Conservation (phyloP, 2,797 vertebrate species). For the Ambastaia sidthimunki region DNA sequence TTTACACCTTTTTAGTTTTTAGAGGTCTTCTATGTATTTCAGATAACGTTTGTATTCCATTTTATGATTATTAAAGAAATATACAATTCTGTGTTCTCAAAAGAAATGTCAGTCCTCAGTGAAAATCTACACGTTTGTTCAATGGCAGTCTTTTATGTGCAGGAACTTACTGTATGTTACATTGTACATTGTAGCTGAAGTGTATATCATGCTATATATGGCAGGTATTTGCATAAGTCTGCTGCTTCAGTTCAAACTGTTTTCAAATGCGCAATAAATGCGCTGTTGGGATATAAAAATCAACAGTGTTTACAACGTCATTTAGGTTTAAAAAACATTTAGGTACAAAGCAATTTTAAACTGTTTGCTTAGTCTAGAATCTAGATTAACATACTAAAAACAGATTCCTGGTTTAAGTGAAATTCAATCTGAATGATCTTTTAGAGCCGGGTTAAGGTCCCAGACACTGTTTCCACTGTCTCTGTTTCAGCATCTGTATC, state of each 20-base stretch:
- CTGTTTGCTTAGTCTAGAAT: background rate
- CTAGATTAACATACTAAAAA: background rate
- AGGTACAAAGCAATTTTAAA: too few species aligned
- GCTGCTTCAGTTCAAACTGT: background rate
- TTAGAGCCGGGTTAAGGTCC: constrained; percentile 67
- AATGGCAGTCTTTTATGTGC: background rate
- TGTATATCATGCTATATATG: background rate
- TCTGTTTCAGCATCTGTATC: background rate
- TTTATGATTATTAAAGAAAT: constrained; percentile 75
- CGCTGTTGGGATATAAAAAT: background rate
- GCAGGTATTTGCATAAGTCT: background rate
- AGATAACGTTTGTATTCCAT: constrained; percentile 72
- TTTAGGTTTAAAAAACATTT: background rate
- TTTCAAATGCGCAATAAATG: constrained; percentile 5
- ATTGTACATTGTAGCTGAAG: background rate
- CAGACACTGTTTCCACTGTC: constrained; percentile 66
- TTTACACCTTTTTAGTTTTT: constrained; percentile 67
- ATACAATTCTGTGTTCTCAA: constrained; percentile 50
- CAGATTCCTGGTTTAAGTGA: background rate
- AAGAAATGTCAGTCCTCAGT: background rate
- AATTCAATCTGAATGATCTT: background rate
- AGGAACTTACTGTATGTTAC: background rate
- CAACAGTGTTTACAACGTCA: background rate
- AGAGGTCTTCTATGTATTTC: constrained; percentile 67
- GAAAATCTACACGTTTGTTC: background rate